phyloP scores from a whole-genome alignment of 2,797 vertebrate genomes.

The Pterois miles region DNA sequence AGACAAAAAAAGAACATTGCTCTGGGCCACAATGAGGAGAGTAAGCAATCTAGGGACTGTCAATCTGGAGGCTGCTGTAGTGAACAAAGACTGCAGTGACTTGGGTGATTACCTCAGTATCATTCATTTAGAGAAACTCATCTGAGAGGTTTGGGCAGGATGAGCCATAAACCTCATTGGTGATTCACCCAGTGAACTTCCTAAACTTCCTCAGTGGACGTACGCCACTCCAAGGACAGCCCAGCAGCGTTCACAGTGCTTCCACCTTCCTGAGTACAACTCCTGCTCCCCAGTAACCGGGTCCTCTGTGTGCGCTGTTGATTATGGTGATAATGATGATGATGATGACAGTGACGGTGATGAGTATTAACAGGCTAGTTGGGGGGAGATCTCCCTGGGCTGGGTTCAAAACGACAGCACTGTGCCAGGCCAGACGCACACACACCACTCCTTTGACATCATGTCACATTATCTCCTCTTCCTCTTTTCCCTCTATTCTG shows the following conservation, averaged over 20 bases:
- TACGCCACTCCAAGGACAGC: conserved; percentile 26
- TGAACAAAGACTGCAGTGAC: conserved; percentile 57
- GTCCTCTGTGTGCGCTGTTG: conserved; percentile 42
- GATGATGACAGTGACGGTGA: conserved; percentile 73
- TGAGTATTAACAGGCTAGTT: conserved; percentile 72
- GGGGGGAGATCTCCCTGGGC: conserved; percentile 52
- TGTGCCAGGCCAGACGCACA: conserved; percentile 15
- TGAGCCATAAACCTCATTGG: conserved; percentile 19
- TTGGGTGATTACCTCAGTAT: conserved; percentile 42
- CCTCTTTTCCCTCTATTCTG: conserved; percentile 43
- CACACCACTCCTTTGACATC: conserved; percentile 53
- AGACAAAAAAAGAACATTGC: conserved; percentile 59
- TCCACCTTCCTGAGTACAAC: conserved; percentile 31
- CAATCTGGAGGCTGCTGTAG: conserved; percentile 45
- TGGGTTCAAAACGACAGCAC: conserved; percentile 58
- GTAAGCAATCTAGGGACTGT: conserved; percentile 53
- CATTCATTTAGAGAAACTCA: conserved; percentile 42
- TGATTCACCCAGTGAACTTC: conserved; percentile 30
- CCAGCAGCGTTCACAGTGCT: conserved; percentile 14
- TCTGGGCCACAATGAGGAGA: conserved; percentile 47
- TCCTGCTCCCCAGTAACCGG: conserved; percentile 27
- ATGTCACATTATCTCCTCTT: conserved; percentile 65
- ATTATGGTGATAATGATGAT: conserved; percentile 65
- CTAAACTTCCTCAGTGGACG: conserved; percentile 15
- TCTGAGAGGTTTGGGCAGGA: conserved; percentile 23